A percentile compares a stretch with the other conserved stretches of the same genome.
phyloP scores from a whole-genome alignment of 2,888 invertebrate genomes.

The Cerceris ruficornis region DNA sequence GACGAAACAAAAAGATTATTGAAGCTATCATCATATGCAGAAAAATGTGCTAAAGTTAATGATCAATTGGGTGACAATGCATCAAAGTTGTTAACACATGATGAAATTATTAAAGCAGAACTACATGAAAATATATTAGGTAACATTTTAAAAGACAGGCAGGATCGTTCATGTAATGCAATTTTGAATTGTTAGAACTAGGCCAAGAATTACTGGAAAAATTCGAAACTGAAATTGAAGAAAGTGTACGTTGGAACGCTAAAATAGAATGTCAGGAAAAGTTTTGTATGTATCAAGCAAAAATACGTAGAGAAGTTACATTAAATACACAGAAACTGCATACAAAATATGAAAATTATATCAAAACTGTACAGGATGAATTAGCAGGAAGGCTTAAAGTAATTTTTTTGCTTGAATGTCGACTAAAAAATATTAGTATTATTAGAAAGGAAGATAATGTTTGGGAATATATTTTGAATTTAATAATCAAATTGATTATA shows the following conservation, averaged over 20 bases:
- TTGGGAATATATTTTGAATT: background rate
- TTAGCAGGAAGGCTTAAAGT: constrained; percentile 66
- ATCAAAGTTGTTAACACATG: constrained; percentile 47
- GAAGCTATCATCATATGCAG: constrained; percentile 58
- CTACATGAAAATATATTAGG: constrained; percentile 72
- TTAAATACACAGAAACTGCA: constrained; percentile 52
- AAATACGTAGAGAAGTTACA: constrained; percentile 66
- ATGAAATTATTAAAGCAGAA: constrained; percentile 61
- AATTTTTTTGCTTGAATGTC: constrained; percentile 10
- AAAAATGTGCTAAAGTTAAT: constrained; percentile 64
- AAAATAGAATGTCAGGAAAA: constrained; percentile 60
- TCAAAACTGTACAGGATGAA: constrained; percentile 54
- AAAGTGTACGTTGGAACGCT: constrained; percentile 52
- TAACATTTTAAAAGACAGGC: constrained; percentile 25
- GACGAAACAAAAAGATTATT: constrained; percentile 59
- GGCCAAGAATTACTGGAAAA: constrained; percentile 58
- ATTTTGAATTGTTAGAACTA: constrained; percentile 41
- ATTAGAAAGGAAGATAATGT: background rate
- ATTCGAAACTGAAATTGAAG: constrained; percentile 62
- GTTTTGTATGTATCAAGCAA: constrained; percentile 67
- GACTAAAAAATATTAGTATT: background rate
- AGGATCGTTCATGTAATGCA: background rate
- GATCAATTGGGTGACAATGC: constrained; percentile 62
- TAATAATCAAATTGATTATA: too few species aligned
- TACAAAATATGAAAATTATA: constrained; percentile 56